Base-by-base conservation (phyloP, 2,888 invertebrate species). In the Thymelicus sylvestris region DNA sequence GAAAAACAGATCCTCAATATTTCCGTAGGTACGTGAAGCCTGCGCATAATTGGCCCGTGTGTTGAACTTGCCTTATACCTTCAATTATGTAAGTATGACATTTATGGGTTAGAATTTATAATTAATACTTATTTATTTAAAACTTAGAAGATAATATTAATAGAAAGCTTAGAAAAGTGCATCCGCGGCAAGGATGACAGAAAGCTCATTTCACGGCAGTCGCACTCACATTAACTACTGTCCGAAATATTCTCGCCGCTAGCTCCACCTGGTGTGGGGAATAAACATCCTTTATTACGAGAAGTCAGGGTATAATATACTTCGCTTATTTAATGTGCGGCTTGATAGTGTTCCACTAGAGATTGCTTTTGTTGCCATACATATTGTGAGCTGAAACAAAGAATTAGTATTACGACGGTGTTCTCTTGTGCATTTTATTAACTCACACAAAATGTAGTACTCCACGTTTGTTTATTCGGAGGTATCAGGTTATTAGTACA, bases 121-220 rank as follows among this genome's bases (percentile, higher is more conserved):
- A 24, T 19, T 24, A 57, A 5, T 57, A 8, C 24, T 59, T 38
- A 59, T 13, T 38, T 38, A 31, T 59, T 31, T 31, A n/a, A 38
- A 60, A 15, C 60, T 7, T 39, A 60, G 15, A 60, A 10, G 62
- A 31, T 7, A 19, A 24, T 31, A 63, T 24, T 31, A 47, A 47
- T 41, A 44, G 24, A 38, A 38, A 64, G 24, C 48, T 63, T 64
- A 66, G 80, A 83, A 82, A 83, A 83, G 81, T 83, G 80, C 79
- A 80, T 79, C 81, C 78, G 81, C 24, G 82, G 82, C 82, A 76
- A 75, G n/a, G 47, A 57, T 81, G 83, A 82, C 82, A 81, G 83
- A 83, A 83, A 89, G 87, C 86, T 90, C 86, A 91, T 92, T 91
- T 91, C 88, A 90, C 90, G 87, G 85, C 85, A 81, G 82, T 83